Conservation (phyloP, 1,140 invertebrate genomes). For the Helicoverpa zea region DNA sequence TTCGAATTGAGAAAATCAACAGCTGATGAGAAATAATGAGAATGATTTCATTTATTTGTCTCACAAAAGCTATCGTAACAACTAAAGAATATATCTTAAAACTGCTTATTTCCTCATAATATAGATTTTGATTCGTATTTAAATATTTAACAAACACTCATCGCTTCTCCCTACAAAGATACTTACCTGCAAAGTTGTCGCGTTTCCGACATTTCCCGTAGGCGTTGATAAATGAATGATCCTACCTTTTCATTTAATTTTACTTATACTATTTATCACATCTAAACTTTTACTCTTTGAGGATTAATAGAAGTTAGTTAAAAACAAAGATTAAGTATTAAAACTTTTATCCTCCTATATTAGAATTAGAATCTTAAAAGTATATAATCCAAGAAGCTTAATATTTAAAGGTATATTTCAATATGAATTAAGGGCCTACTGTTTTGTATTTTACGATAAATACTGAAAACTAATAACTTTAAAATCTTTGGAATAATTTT, state of each 20-base stretch:
- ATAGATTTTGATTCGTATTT: neutral
- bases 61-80: too few species aligned
- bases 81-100: too few species aligned
- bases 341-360: neutral
- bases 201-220: neutral
- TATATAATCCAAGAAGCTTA: too few species aligned
- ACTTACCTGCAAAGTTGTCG: neutral
- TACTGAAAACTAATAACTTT: too few species aligned
- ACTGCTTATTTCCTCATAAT: neutral
- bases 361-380: too few species aligned
- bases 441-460: too few species aligned
- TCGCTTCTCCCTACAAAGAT: neutral
- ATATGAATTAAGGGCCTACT: too few species aligned
- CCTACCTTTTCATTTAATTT: neutral
- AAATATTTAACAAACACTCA: neutral
- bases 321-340: neutral
- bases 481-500: too few species aligned
- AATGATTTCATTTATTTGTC: too few species aligned
- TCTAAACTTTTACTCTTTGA: slow-evolving; percentile 5
- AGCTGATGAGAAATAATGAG: too few species aligned
- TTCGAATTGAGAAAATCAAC: too few species aligned
- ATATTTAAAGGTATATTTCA: too few species aligned
- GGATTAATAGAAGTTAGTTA: neutral
- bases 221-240: slow-evolving; percentile 8
- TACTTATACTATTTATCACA: slow-evolving; percentile 15